Evolutionary conservation across 2,797 vertebrate species (phyloP), one percentile per base, ranked within the genome.

Genomic region (Xenopus petersii): DNA sequence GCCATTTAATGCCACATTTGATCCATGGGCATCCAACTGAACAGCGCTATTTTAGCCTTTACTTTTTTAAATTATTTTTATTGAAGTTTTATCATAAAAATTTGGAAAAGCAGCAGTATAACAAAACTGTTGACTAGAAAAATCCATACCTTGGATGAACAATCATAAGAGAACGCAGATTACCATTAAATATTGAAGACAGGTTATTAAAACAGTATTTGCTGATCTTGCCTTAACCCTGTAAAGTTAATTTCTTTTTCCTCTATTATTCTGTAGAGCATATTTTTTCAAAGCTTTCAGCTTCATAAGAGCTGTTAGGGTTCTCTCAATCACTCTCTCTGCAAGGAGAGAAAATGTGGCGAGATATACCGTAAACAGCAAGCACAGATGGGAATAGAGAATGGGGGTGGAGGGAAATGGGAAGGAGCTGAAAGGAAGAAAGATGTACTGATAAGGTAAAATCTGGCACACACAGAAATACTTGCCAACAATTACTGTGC

Each of bases 341-440:
- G 54, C 54, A 56, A 56, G 54, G n/a, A 17, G 54, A 17, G 15
- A 56, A 56, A 56, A 8, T 56, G 54, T 56, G 54, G 16, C 16
- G 8, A 56, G 54, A 56, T 56, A n/a, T n/a, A n/a, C n/a, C n/a
- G 54, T 56, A 56, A 56, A 56, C 54, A 56, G 54, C 13, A 56
- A 56, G 54, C 54, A 56, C 54, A 56, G 54, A 56, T 56, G 54
- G 54, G 54, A 17, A 56, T 56, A 56, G 54, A n/a, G 4, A 56
- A 17, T 15, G 7, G 1, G n/a, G 13, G 54, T 17, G 54, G 15
- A 15, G n/a, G 54, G 16, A 15, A 17, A 15, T 16, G 9, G 54
- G 2, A 56, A 56, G n/a, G 15, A 51, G 15, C 49, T 12, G 11
- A 51, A 15, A 51, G 15, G 6, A 56, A 16, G 15, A 56, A 17